Percentiles rank a stretch among this genome's conserved stretches.
These are phyloP conservation scores for Caenorhabditis elegans DNA, from an alignment of 1,140 invertebrate genomes.

Conservation along the genomic window WBcel235 BX284606.5:196501-197000, in stretches of 20 bases:
- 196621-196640: not conserved
- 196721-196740: not conserved
- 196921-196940: too few relatives aligned
- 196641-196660: too few relatives aligned
- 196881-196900: too few relatives aligned
- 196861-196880: not conserved
- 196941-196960: too few relatives aligned
- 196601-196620: not conserved
- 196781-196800: not conserved
- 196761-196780: not conserved
- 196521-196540: not conserved
- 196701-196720: not conserved
- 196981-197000: too few relatives aligned
- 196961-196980: too few relatives aligned
- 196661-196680: too few relatives aligned
- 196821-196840: not conserved
- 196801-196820: too few relatives aligned
- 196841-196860: too few relatives aligned
- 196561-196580: not conserved
- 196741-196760: slow-evolving; percentile 8
- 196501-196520: not conserved
- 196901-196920: too few relatives aligned
- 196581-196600: not conserved
- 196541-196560: not conserved
- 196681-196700: not conserved